Percentiles rank a stretch among this genome's conserved stretches.
Evolutionary conservation across 2,797 vertebrate genomes (phyloP).

Genomic region (Pterois miles): DNA sequence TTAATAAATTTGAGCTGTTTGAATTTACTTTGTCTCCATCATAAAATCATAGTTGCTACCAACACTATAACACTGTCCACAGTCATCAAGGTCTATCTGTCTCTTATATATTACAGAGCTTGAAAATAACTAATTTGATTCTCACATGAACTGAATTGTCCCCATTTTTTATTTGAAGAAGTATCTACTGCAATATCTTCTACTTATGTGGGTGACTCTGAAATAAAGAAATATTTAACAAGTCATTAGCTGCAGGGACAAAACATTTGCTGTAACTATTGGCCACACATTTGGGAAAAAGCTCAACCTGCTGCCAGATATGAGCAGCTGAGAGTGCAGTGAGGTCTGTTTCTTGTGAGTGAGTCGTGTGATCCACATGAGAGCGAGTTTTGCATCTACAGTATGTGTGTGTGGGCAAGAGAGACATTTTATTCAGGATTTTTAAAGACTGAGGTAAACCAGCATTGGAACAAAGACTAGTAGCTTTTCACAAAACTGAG

Average conservation of each 20-base stretch:
- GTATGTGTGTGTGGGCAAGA: background rate
- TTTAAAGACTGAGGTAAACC: slow-evolving; percentile 1
- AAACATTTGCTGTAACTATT: slow-evolving; percentile 15
- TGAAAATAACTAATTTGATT: background rate
- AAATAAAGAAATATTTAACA: slow-evolving; percentile 7
- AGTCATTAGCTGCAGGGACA: slow-evolving; percentile 20
- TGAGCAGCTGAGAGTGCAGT: slow-evolving; percentile 26
- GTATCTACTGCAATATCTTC: background rate
- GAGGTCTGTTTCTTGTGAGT: slow-evolving; percentile 9
- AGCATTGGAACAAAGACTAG: background rate
- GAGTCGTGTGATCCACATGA: background rate
- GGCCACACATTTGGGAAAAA: slow-evolving; percentile 20
- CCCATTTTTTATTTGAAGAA: background rate
- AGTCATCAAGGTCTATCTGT: background rate
- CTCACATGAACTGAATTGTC: background rate
- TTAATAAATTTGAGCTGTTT: background rate
- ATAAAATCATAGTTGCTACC: background rate
- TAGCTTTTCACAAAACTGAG: background rate
- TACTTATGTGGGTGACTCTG: background rate
- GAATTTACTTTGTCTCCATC: background rate
- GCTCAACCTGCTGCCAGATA: slow-evolving; percentile 32
- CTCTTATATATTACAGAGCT: background rate
- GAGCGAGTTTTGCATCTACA: slow-evolving; percentile 1
- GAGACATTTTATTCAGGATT: background rate
- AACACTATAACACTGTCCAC: background rate